Conservation (phyloP, 2,888 invertebrate genomes). For the Idaea aversata region DNA sequence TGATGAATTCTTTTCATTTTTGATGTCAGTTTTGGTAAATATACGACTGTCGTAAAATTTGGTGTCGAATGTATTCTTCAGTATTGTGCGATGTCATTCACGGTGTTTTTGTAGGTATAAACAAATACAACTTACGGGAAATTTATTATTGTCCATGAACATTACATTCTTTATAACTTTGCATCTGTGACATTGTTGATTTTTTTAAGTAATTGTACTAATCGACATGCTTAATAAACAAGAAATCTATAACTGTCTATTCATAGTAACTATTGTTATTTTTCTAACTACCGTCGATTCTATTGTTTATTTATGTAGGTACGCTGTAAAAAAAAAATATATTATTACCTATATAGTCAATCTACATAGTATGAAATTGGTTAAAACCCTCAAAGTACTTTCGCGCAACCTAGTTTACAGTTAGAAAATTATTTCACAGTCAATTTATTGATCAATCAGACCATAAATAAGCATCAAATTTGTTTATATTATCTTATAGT, state of each 20-base stretch:
- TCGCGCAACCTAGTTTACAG: background rate
- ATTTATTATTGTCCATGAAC: slow-evolving; percentile 53
- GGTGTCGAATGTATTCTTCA: slow-evolving; percentile 70
- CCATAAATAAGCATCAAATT: background rate
- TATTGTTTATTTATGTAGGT: background rate
- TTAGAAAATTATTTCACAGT: background rate
- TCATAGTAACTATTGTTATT: slow-evolving; percentile 8
- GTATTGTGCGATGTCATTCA: slow-evolving; percentile 69
- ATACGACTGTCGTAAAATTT: slow-evolving; percentile 73
- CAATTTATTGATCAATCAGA: background rate
- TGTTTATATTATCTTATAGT: background rate
- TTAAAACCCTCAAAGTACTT: background rate
- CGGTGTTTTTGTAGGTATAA: slow-evolving; percentile 53
- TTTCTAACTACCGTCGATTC: slow-evolving; percentile 29
- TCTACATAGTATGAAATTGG: background rate
- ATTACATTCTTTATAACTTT: slow-evolving; percentile 46
- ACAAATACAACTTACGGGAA: slow-evolving; percentile 63
- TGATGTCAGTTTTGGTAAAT: slow-evolving; percentile 71
- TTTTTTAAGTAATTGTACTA: slow-evolving; percentile 18
- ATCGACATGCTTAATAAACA: slow-evolving; percentile 17
- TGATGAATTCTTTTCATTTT: slow-evolving; percentile 76
- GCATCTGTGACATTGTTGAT: slow-evolving; percentile 35
- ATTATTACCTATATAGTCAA: background rate
- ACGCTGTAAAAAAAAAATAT: background rate
- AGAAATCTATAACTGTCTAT: background rate